Evolutionary conservation across 2,113 vertebrate genomes (phyloP).

Genomic region (Cyrtonyx montezumae): DNA sequence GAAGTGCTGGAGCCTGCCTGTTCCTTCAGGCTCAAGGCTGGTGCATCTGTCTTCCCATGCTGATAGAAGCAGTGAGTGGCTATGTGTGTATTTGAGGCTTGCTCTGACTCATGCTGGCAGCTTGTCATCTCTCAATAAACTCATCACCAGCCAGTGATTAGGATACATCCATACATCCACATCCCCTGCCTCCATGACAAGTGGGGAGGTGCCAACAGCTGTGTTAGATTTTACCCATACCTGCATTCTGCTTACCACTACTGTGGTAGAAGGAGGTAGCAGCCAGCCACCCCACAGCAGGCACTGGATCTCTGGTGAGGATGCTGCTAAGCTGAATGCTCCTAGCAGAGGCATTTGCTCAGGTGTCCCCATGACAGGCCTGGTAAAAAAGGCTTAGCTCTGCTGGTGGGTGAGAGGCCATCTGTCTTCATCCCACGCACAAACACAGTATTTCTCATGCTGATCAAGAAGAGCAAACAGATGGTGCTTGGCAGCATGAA

Average conservation of each 20-base stretch:
- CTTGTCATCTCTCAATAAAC: neutral
- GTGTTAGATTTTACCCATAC: neutral
- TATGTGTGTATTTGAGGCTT: neutral
- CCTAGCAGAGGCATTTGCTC: neutral
- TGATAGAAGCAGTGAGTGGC: accelerated
- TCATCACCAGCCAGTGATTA: too few species aligned
- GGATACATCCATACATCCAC: neutral
- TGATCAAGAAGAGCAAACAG: neutral
- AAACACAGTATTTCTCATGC: neutral
- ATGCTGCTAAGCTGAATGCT: neutral
- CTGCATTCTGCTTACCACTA: neutral
- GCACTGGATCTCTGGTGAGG: neutral
- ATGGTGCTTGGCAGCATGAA: neutral
- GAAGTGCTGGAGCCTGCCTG: neutral
- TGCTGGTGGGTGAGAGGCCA: neutral
- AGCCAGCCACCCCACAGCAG: neutral
- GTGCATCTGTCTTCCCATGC: neutral
- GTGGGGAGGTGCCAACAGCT: neutral
- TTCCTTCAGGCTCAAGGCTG: neutral
- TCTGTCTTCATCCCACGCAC: neutral
- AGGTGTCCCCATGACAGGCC: neutral
- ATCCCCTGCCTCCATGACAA: accelerated
- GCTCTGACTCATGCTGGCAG: neutral
- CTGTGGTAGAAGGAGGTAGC: neutral
- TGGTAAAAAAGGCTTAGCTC: neutral